Evolutionary conservation across 2,113 vertebrate genomes (phyloP).

Genomic region (Alectura lathami): DNA sequence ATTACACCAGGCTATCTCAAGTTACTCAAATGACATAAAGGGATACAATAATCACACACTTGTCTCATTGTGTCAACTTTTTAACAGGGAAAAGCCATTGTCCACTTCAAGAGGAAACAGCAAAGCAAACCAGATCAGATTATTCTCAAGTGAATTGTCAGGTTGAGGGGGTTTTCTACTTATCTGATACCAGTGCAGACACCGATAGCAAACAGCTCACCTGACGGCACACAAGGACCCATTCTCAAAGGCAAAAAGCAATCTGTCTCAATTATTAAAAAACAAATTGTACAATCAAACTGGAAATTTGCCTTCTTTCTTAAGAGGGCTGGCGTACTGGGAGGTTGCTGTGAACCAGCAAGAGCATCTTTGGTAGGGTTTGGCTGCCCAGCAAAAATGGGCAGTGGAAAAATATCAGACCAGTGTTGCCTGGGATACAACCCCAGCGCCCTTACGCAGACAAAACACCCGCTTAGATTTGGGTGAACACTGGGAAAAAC

Average conservation of each 20-base stretch:
- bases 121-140: constrained; percentile 69
- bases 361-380: not conserved
- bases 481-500: not conserved
- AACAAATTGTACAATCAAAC: constrained; percentile 51
- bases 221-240: constrained; percentile 19
- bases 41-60: constrained; percentile 75
- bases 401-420: not conserved
- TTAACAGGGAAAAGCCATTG: constrained; percentile 68
- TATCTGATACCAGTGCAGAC: constrained; percentile 39
- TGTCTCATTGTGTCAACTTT: constrained; percentile 73
- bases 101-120: constrained; percentile 71
- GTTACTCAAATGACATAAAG: constrained; percentile 65
- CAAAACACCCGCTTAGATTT: constrained; percentile 15
- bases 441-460: not conserved
- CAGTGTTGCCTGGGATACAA: constrained; percentile 28
- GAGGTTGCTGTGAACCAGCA: not conserved
- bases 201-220: constrained; percentile 43
- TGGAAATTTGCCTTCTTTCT: constrained; percentile 28
- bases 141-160: constrained; percentile 68
- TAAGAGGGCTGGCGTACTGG: not conserved
- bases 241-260: constrained; percentile 49
- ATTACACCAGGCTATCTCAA: constrained; percentile 48
- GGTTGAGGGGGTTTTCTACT: constrained; percentile 56
- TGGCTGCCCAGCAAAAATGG: not conserved
- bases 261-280: constrained; percentile 62